Evolutionary conservation across 2,797 vertebrate genomes (phyloP), one percentile per base, ranked within the genome.

Genomic region (Megaceryle alcyon): DNA sequence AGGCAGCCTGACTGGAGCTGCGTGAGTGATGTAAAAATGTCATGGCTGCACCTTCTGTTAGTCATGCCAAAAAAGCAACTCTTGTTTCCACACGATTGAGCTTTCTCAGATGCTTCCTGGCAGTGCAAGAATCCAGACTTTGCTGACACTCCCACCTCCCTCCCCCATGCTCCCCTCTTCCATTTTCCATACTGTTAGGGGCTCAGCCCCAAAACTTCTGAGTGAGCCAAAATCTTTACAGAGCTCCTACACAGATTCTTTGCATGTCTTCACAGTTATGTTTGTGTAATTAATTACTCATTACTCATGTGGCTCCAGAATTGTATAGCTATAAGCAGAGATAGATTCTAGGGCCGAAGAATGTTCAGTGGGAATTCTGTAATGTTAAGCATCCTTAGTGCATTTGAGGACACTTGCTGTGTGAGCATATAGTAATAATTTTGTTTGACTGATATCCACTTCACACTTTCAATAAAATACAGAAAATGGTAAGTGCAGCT

Each of bases 401-500:
- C 93, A 91, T 90, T 65, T 96, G 80, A 96, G 95, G 95, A 95
- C 84, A 9, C 76, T 73, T 75, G 29, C 88, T 51, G 61, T 88
- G 64, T 71, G 80, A 95, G 86, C 35, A 10, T 95, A 93, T 95
- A 96, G 90, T 81, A 85, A 3, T 92, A 91, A 72, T 44, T 95
- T 84, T 86, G 18, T 92, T 92, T 96, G 93, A 96, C 78, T 92
- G 90, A 94, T 96, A 92, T 66, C 84, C 46, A 48, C 91, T 92
- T 97, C 87, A 86, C 92, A 95, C 93, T 89, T 96, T 75, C 65
- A 95, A 22, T 95, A 83, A 93, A 94, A 85, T 87, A 85, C 90
- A 92, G 90, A 93, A 95, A 95, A 94, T 86, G 88, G 41, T 78
- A 93, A 96, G 96, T 95, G 96, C 96, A 95, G 51, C 69, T 96